Base-by-base conservation (phyloP, 2,113 vertebrate species). In the Phylloscopus trochilus region DNA sequence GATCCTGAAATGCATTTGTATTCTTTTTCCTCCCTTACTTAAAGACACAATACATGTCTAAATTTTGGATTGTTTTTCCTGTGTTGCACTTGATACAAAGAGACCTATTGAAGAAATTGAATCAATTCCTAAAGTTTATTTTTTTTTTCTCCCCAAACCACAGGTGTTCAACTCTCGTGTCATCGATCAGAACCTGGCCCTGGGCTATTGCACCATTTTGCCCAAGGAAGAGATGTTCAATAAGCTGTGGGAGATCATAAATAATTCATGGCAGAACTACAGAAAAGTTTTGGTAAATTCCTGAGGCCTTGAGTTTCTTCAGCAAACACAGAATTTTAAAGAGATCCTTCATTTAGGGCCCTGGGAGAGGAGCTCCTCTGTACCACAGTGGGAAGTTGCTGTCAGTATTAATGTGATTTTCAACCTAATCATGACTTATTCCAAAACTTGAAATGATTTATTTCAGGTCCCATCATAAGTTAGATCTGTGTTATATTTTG, bases 211-310 rank as follows among this genome's bases (percentile, higher is more conserved):
- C 90, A 99, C 98, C 3, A 83, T 99, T 58, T 95, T 99, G 75
- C 97, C 98, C 43, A 98, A 98, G 95, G 94, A 98, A 52, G 97
- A 98, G 4, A 98, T 98, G 83, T 98, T 99, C 94, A 98, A 97
- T 92, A 98, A 98, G 66, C 97, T 99, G n/a, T 99, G 99, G 99
- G 98, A 99, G 82, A 97, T 99, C 79, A 98, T 99, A 63, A 98
- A 98, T 95, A 98, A 98, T 66, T 98, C 98, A 0, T 99, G 99
- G 98, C 98, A 99, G 93, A 99, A 99, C 89, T 99, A 99, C 84
- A 98, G 98, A 92, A 99, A 99, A 97, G 97, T 99, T 78, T 79
- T 98, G 99, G 99, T 99, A 98, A 79, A 83, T 67, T 37, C 63
- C 44, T 70, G 64, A 80, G 28, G 69, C 56, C 33, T 17, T 35